A percentile compares a stretch with the other conserved stretches of the same genome.
These are phyloP conservation scores for Rattus rattus DNA, from an alignment of 2,113 vertebrate species.

Conservation along the genomic window DNA sequence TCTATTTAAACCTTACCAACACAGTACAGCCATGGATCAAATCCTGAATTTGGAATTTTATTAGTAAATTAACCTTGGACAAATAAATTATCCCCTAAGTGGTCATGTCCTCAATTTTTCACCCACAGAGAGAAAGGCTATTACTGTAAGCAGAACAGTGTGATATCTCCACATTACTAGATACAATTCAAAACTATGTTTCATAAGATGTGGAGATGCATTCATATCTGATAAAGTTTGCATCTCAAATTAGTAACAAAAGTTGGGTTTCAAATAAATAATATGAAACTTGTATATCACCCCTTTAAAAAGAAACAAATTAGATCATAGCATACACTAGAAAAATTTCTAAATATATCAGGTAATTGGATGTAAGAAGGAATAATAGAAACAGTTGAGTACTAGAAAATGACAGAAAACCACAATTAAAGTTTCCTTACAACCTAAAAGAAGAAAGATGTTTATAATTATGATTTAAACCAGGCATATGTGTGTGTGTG, in stretches of 20 bases:
- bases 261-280: constrained; percentile 43
- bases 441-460: not conserved
- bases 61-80: not conserved
- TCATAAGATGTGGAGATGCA: not conserved
- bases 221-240: not conserved
- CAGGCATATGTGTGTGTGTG: no score
- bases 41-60: constrained; percentile 17
- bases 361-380: not conserved
- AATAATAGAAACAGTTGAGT: not conserved
- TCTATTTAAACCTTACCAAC: not conserved
- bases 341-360: not conserved
- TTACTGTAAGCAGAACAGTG: not conserved
- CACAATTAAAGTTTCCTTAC: not conserved
- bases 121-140: not conserved
- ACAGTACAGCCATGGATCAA: not conserved
- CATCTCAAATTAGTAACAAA: not conserved
- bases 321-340: not conserved
- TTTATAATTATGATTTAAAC: constrained; percentile 33
- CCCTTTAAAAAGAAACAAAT: constrained; percentile 41
- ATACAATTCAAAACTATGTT: not conserved
- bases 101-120: not conserved
- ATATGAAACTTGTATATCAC: not conserved
- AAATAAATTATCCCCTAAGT: not conserved
- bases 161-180: not conserved
- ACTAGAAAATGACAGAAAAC: not conserved